These are phyloP conservation scores for Calonectris borealis DNA, from an alignment of 2,113 vertebrate species.

Conservation along the genomic window DNA sequence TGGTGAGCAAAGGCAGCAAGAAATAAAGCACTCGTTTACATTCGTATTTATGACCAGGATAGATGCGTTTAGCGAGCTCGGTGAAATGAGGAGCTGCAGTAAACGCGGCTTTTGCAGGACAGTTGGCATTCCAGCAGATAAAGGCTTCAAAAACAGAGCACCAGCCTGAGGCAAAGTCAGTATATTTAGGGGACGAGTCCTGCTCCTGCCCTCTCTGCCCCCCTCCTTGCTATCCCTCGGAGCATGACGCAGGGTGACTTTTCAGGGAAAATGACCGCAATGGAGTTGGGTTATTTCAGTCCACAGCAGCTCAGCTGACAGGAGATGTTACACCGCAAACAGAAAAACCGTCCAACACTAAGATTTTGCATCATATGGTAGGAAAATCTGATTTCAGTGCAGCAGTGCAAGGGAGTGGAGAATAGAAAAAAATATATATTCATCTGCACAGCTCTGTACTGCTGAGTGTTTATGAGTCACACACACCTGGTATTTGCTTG, in stretches of 20 bases:
- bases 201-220: not conserved
- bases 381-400: conserved; percentile 76
- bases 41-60: conserved; percentile 7
- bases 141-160: conserved; percentile 30
- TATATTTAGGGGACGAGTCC: not conserved
- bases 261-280: conserved; percentile 55
- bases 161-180: not conserved
- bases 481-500: conserved; percentile 54
- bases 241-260: conserved; percentile 37
- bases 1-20: not conserved
- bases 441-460: conserved; percentile 10
- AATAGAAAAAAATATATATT: conserved; percentile 45
- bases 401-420: conserved; percentile 29
- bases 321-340: conserved; percentile 67
- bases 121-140: conserved; percentile 41
- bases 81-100: not conserved
- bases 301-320: conserved; percentile 66
- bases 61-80: conserved; percentile 17
- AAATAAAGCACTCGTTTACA: not conserved
- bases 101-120: not conserved
- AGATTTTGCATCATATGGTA: conserved; percentile 61
- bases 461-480: conserved; percentile 66
- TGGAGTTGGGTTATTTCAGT: conserved; percentile 55
- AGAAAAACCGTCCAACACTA: not conserved
- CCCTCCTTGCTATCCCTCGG: not conserved